Conservation (phyloP, 2,888 invertebrate species). For the Drosophila borealis region DNA sequence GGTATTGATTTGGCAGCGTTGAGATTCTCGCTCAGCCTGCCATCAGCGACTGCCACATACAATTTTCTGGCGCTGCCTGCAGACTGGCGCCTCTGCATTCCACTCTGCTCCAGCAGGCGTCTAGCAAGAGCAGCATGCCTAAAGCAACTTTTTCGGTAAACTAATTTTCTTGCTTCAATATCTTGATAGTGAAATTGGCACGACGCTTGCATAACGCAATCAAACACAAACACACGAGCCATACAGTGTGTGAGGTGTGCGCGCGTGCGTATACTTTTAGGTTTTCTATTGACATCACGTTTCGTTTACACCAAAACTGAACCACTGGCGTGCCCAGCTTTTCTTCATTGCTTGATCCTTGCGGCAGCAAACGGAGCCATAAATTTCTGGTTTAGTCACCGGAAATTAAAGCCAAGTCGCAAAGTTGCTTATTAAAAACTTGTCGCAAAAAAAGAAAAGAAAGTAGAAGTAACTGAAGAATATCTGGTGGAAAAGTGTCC, state of each 20-base stretch:
- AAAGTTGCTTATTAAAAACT: conserved; percentile 65
- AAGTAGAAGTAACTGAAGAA: neutral
- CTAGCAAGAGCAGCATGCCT: conserved; percentile 36
- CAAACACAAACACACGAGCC: conserved; percentile 46
- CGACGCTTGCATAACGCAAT: conserved; percentile 72
- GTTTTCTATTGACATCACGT: conserved; percentile 76
- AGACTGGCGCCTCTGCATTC: conserved; percentile 47
- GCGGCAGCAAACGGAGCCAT: conserved; percentile 62
- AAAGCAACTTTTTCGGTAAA: conserved; percentile 79
- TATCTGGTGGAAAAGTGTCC: conserved; percentile 39
- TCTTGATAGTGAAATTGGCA: conserved; percentile 84
- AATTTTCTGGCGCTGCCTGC: conserved; percentile 69
- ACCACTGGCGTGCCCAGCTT: conserved; percentile 29
- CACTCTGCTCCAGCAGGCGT: neutral
- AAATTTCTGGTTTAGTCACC: conserved; percentile 70
- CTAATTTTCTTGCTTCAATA: conserved; percentile 83
- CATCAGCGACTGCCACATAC: conserved; percentile 79
- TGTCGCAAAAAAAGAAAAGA: neutral
- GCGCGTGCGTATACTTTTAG: conserved; percentile 42
- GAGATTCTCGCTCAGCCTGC: conserved; percentile 63
- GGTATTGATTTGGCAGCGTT: conserved; percentile 56
- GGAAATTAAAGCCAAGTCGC: conserved; percentile 71
- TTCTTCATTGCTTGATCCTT: conserved; percentile 26
- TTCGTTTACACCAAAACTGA: conserved; percentile 57
- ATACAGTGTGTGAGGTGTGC: conserved; percentile 4